phyloP scores from a whole-genome alignment of 2,888 invertebrate species.

The Eurytoma californica region DNA sequence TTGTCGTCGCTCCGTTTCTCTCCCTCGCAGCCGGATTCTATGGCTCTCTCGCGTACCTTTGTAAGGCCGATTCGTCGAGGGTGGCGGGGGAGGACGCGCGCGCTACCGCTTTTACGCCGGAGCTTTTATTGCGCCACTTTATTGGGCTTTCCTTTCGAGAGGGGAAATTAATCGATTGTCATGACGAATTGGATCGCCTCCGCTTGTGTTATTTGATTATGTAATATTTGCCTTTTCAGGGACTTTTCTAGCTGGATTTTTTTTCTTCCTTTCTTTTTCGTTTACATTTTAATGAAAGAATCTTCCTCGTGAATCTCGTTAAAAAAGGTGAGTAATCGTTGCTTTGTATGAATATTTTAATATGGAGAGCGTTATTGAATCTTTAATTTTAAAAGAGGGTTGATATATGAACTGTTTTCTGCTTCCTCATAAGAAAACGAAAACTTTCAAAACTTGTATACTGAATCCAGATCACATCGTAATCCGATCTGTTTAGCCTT shows the following conservation, averaged over 20 bases:
- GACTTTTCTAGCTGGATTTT: not conserved
- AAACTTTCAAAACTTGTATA: too few relatives aligned
- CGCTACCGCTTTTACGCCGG: conserved; percentile 26
- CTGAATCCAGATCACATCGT: too few relatives aligned
- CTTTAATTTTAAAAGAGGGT: too few relatives aligned
- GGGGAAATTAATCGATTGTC: conserved; percentile 45
- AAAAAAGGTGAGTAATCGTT: too few relatives aligned
- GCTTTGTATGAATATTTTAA: too few relatives aligned
- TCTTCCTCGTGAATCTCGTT: too few relatives aligned
- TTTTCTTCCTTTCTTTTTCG: too few relatives aligned
- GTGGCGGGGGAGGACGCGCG: conserved; percentile 12
- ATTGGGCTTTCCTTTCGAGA: conserved; percentile 30
- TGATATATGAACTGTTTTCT: too few relatives aligned
- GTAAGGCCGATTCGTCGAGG: not conserved
- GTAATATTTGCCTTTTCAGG: conserved; percentile 20
- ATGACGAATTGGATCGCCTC: conserved; percentile 39
- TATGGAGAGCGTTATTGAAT: too few relatives aligned
- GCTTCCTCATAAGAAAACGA: too few relatives aligned
- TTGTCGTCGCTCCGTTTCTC: not conserved
- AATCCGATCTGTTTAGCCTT: too few relatives aligned
- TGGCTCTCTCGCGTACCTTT: conserved; percentile 16
- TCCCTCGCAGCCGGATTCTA: not conserved
- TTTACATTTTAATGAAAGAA: too few relatives aligned
- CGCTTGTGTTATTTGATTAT: conserved; percentile 16
- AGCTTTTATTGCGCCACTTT: conserved; percentile 43